Base-by-base conservation (phyloP, 2,113 vertebrate genomes). In the Cottus gobio region DNA sequence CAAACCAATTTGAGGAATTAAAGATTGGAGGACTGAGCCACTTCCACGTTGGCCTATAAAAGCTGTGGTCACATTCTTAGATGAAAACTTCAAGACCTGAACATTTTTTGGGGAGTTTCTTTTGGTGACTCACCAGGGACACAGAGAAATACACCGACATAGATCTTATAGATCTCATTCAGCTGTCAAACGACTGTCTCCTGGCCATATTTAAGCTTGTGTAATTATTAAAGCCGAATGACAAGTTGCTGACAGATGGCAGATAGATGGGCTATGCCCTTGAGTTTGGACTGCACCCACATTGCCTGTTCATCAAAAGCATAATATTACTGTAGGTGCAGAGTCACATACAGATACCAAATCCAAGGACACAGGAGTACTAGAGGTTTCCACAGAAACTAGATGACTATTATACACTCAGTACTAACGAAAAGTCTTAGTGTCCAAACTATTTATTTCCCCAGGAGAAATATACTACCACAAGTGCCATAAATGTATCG, bases 171-270 rank as follows among this genome's bases (percentile, higher is more conserved):
- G 82, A 91, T 90, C 84, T 90, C 85, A 71, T 78, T 83, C 75
- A 80, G 78, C 85, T 68, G 57, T 86, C 81, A 86, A 78, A 90
- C 79, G 50, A 72, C 82, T 87, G 87, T 89, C 85, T 86, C 77
- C 82, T 70, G 68, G 75, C 79, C 60, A 52, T 91, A 89, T 93
- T 94, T 92, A 92, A 39, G 60, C 87, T 80, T n/a, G 74, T 78
- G 90, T 92, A 93, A 94, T 90, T 92, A 90, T 80, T 75, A 77
- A 86, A 93, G 85, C 87, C 84, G 80, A 78, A 90, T 93, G 93
- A 93, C 90, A 92, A 89, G 88, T 84, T 30, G 73, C 89, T 91
- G 91, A 93, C 89, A 87, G 91, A 94, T 91, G 89, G 88, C 79
- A 87, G 89, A 83, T 85, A 89, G 89, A 92, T 85, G 75, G 82